A percentile compares a stretch with the other conserved stretches of the same genome.
Evolutionary conservation across 2,113 vertebrate genomes (phyloP).

Genomic region (Tiliqua scincoides): DNA sequence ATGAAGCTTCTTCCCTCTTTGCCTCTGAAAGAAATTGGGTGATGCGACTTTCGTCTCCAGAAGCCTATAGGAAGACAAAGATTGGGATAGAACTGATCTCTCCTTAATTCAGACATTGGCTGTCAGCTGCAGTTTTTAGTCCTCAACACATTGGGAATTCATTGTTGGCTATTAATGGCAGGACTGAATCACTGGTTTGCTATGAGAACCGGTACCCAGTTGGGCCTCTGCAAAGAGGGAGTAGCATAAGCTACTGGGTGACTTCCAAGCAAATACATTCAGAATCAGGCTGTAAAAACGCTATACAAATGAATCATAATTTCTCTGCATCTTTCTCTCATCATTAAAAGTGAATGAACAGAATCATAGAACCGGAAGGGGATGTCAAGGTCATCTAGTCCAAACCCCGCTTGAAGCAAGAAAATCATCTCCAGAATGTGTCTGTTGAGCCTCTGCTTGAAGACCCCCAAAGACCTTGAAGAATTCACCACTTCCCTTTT

Average conservation of each 20-base stretch:
- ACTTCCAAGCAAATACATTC: not conserved
- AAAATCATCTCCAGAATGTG: no score
- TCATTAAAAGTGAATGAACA: not conserved
- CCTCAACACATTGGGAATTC: not conserved
- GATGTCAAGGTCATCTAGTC: no score
- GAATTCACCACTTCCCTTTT: no score
- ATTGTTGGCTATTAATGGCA: not conserved
- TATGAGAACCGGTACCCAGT: not conserved
- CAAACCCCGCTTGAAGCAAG: no score
- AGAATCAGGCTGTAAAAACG: not conserved
- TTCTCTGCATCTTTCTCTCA: not conserved
- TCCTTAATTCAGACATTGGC: not conserved
- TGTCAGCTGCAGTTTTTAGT: no score
- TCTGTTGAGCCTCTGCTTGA: no score
- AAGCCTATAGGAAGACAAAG: not conserved
- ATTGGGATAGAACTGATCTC: not conserved
- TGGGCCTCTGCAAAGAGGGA: not conserved
- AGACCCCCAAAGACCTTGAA: no score
- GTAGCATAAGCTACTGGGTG: not conserved
- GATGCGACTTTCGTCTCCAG: not conserved
- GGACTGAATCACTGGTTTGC: not conserved
- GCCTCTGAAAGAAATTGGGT: not conserved
- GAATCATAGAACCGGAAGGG: no score
- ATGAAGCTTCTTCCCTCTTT: not conserved
- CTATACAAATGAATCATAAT: no score